Conservation (phyloP, 2,797 vertebrate species). For the Arrhamphus sclerolepis region DNA sequence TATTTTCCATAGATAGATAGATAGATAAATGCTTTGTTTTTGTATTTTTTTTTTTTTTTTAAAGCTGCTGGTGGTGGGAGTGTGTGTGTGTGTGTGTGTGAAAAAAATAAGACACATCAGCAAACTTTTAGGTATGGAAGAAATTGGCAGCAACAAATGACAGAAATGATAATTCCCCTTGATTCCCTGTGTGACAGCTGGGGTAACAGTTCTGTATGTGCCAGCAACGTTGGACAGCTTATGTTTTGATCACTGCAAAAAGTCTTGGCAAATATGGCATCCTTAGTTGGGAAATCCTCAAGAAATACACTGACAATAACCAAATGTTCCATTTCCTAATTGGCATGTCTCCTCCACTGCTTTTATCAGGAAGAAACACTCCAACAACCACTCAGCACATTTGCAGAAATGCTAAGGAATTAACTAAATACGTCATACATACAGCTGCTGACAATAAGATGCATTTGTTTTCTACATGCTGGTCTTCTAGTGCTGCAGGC, state of each 20-base stretch:
- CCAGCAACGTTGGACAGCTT: background rate
- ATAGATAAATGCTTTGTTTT: too few relatives aligned
- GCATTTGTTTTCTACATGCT: background rate
- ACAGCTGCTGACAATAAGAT: too few relatives aligned
- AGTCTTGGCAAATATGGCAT: background rate
- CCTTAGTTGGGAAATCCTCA: background rate
- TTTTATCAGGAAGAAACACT: background rate
- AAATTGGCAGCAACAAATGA: background rate
- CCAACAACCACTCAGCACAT: background rate
- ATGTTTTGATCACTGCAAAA: background rate
- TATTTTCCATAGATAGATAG: conserved; percentile 20
- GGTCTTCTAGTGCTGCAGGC: background rate
- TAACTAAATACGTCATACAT: too few relatives aligned
- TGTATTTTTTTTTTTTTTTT: background rate
- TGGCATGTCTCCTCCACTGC: background rate
- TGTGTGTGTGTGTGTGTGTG: too few relatives aligned
- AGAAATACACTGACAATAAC: background rate
- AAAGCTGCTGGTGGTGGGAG: too few relatives aligned
- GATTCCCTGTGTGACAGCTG: conserved; percentile 1
- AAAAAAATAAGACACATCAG: background rate
- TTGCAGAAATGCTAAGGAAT: background rate
- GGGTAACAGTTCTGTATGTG: background rate
- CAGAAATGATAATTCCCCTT: background rate
- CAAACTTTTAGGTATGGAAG: background rate
- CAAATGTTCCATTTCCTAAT: background rate